Evolutionary conservation across 2,797 vertebrate genomes (phyloP), one percentile per base, ranked within the genome.

Genomic region (Danionella dracula): DNA sequence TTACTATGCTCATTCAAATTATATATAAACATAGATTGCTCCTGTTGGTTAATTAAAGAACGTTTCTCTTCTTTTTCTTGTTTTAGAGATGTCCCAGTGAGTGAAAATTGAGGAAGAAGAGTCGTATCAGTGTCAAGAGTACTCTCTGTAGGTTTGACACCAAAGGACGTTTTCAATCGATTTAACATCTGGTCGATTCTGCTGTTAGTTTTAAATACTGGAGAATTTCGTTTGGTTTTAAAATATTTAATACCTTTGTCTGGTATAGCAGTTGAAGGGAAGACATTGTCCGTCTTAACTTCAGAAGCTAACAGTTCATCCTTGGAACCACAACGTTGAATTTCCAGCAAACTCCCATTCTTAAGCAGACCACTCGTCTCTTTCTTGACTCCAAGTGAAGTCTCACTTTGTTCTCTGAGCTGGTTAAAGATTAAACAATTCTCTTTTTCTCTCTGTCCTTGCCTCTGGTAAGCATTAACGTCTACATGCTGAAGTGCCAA

Each of bases 111-210:
- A 23, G 79, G 83, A 20, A 73, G 76, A 7, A 50, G 9, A 66
- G 64, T 27, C 70, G 48, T 69, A 76, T 76, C 0, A 37, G 70
- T 1, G 7, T 44, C 31, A 42, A 57, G 5, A 20, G 85, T 75
- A 12, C 86, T 83, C 0, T 87, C 85, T 4, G 75, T 68, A 9
- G 78, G 51, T 71, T 51, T 83, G 9, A 72, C 63, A 69, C 79
- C 82, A 57, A 90, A 87, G 12, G 70, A 87, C 73, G 84, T 73
- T 69, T 16, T 88, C 41, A 89, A 70, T 55, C 60, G 86, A 72
- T 75, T 84, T 0, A 89, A 40, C 42, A 89, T 73, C 57, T 82
- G 83, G 45, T 90, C 87, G 75, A 88, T 68, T 78, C 73, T 86
- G 34, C 78, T 88, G 34, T 32, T 76, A 4, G 61, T 64, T 73